phyloP scores from a whole-genome alignment of 1,140 invertebrate species.

The Eriosoma lanigerum region DNA sequence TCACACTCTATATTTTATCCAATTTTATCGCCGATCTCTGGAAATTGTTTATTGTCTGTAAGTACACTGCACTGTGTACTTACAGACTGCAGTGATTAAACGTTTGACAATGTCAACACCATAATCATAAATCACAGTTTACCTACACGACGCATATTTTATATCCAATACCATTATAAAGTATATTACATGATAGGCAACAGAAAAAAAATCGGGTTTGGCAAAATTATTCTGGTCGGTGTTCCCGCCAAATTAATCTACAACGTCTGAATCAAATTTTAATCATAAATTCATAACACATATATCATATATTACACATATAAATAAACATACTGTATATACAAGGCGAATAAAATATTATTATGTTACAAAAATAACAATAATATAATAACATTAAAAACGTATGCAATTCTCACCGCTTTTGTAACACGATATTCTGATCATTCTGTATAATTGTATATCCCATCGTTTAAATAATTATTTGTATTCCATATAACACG shows the following conservation, averaged over 20 bases:
- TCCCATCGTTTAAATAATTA: slow-evolving; percentile 2
- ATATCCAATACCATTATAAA: background rate
- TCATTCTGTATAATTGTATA: too few relatives aligned
- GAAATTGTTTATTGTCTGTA: slow-evolving; percentile 5
- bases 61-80: background rate
- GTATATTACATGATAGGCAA: too few relatives aligned
- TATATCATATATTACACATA: slow-evolving; percentile 9
- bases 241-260: slow-evolving; percentile 17
- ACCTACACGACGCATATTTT: background rate
- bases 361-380: too few relatives aligned
- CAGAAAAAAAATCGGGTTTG: slow-evolving; percentile 17
- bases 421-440: background rate
- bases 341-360: too few relatives aligned
- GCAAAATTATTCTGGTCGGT: slow-evolving; percentile 3
- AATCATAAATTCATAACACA: background rate
- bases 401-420: too few relatives aligned
- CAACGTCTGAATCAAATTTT: background rate
- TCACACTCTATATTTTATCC: slow-evolving; percentile 19
- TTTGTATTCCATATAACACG: slow-evolving; percentile 1
- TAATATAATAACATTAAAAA: too few relatives aligned
- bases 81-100: slow-evolving; percentile 6
- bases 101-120: slow-evolving; percentile 17
- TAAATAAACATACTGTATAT: background rate
- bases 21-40: slow-evolving; percentile 21
- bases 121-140: slow-evolving; percentile 2